Base-by-base conservation (phyloP, 2,797 vertebrate species). In the Lindbergichthys nudifrons region DNA sequence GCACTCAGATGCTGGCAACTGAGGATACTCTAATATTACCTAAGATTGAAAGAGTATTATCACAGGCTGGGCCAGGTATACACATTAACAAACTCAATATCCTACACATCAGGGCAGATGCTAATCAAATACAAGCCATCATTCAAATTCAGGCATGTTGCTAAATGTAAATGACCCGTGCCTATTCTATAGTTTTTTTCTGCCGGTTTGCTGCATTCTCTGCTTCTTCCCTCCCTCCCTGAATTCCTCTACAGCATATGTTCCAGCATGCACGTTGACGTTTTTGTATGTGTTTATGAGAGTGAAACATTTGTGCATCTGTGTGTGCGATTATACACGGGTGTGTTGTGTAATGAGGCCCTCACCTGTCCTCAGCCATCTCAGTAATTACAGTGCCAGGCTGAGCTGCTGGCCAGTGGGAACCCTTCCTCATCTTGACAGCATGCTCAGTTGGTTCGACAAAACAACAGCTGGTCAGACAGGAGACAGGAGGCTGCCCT, bases 401-500 rank as follows among this genome's bases (percentile, higher is more conserved):
- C 83, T 70, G 77, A 70, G 78, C 66, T 46, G 67, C 56, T 71
- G 60, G 83, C 77, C 75, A 73, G 68, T 73, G 79, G 76, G 76
- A 84, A 75, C 63, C 71, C 75, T 83, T 70, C 10, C 39, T 64
- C 11, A 59, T 87, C 70, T 80, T 79, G 80, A 70, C 81, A 71
- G 80, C 70, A 18, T 0, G 36, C 83, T 86, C 71, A 81, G 65
- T 88, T 86, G 86, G 59, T 67, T 82, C 65, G 46, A 42, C 84
- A 90, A 91, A 93, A 92, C 92, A 92, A 89, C 92, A 93, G 91
- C 90, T 92, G 92, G 65, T 87, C 62, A 14, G 52, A 61, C 41
- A 70, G 76, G 32, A 81, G 72, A 70, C 47, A 46, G 53, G 32
- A 7, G 30, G 65, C 81, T 75, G 71, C 53, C 65, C 42, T 77